Evolutionary conservation across 2,797 vertebrate species (phyloP).

Genomic region (Girardinus metallicus): DNA sequence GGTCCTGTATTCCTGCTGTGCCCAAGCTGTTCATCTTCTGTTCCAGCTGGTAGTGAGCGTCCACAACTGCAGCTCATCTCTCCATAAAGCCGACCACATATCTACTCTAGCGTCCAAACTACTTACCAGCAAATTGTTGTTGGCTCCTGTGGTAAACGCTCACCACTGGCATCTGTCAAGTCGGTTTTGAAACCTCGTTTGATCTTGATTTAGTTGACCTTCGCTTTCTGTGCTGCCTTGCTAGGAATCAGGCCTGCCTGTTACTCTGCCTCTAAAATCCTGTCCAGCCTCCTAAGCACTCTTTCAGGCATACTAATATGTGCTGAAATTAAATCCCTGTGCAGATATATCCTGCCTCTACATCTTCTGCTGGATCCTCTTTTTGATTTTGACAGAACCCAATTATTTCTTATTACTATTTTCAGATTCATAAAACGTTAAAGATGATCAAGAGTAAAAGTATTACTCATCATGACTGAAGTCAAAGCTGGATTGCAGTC

Average conservation of each 20-base stretch:
- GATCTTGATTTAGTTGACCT: conserved; percentile 5
- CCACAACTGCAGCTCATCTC: background rate
- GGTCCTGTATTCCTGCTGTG: background rate
- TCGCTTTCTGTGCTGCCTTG: background rate
- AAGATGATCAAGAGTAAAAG: background rate
- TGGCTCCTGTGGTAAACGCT: conserved; percentile 8
- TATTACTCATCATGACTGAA: background rate
- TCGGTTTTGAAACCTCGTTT: conserved; percentile 4
- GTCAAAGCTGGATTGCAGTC: background rate
- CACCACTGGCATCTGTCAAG: conserved; percentile 1
- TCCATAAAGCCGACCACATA: background rate
- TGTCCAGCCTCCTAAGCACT: background rate
- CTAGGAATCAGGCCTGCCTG: background rate
- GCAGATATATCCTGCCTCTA: background rate
- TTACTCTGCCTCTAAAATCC: background rate
- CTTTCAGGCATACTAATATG: background rate
- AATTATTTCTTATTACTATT: background rate
- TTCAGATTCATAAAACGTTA: background rate
- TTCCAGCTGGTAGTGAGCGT: conserved; percentile 13
- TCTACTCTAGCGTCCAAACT: background rate
- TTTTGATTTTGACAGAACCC: background rate
- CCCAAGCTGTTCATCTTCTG: background rate
- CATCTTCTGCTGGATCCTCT: background rate
- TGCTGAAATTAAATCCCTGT: background rate
- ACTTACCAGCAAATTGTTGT: background rate